Base-by-base conservation (phyloP, 2,888 invertebrate species). In the Amphimallon solstitiale region DNA sequence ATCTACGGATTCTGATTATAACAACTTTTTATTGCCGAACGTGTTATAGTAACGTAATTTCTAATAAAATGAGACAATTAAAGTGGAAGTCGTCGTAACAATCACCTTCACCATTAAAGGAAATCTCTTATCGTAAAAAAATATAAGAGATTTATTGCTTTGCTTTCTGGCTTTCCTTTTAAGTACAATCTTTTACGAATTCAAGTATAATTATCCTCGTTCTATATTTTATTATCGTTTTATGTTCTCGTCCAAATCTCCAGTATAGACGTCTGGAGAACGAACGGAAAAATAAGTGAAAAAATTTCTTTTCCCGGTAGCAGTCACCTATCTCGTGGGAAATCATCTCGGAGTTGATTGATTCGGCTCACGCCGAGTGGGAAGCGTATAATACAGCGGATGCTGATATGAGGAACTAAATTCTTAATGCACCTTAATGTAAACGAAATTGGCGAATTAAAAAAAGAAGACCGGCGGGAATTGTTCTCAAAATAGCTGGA, bases 341-440 rank as follows among this genome's bases (percentile, higher is more conserved):
- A 54, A 54, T 54, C 54, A 54, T 54, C 38, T 38, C 19, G 38
- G 54, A 54, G 38, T 54, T 54, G 54, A 54, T 54, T 54, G 54
- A 54, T 54, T 54, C 54, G 12, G 12, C 54, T 37, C 52, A 17
- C 38, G 9, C 54, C 5, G 21, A 54, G 7, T 49, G 23, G 14
- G 15, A 49, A 29, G 54, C 54, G 38, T 23, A 54, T 40, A 54
- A 38, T 38, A 23, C 21, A 12, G 40, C 5, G 6, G 54, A n/a
- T 38, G 38, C 7, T 38, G 23, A 54, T 38, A 54, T n/a, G 54
- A 19, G 21, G 54, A 23, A n/a, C 38, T 40, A 54, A 40, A 54
- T 54, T 54, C 40, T 54, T 54, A 54, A 54, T 54, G 54, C 21
- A 35, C 54, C 38, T 54, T 54, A 54, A 40, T 40, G 54, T 54